Base-by-base conservation (phyloP, 2,797 vertebrate genomes). In the Sandelia bainsii region DNA sequence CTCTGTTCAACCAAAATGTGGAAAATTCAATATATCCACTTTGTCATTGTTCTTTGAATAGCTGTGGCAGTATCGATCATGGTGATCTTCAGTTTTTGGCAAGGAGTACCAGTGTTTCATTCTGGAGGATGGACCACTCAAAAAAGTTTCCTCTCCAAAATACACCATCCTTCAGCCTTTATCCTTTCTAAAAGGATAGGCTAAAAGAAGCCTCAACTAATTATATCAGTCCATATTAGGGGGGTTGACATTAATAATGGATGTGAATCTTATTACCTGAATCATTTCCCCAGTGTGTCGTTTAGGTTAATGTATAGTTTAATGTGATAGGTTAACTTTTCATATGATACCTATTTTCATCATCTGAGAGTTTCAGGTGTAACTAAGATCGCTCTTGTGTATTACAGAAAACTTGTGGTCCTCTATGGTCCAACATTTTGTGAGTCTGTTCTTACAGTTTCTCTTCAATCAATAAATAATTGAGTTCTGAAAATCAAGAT, bases 1-100 rank as follows among this genome's bases (percentile, higher is more conserved):
- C 63, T 86, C 61, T 75, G 62, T 66, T 67, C 32, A 64, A 66
- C 77, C 84, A 82, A 84, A 88, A 85, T 82, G 84, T 74, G 82
- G 83, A 93, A 90, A 93, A 93, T 86, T 85, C 87, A 89, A 93
- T 93, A 88, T 59, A 56, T 51, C 67, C 83, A 72, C 75, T 85
- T 73, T 86, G 89, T 91, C 87, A 75, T 79, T 82, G 85, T 78
- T 85, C 89, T 87, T 86, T 89, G 89, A 94, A 93, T 92, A 92
- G 90, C 80, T 64, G 85, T 84, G 77, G 77, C 75, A n/a, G 44
- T 86, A 93, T 95, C 20, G 93, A 94, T 93, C 62, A 82, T 29
- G 53, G 62, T 68, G 29, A 81, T 84, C 61, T 85, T 87, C 69
- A 11, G 72, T 79, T 91, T 90, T 86, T 85, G 89, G 81, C 79